phyloP scores from a whole-genome alignment of 2,113 vertebrate genomes.

The Tachysurus fulvidraco region DNA sequence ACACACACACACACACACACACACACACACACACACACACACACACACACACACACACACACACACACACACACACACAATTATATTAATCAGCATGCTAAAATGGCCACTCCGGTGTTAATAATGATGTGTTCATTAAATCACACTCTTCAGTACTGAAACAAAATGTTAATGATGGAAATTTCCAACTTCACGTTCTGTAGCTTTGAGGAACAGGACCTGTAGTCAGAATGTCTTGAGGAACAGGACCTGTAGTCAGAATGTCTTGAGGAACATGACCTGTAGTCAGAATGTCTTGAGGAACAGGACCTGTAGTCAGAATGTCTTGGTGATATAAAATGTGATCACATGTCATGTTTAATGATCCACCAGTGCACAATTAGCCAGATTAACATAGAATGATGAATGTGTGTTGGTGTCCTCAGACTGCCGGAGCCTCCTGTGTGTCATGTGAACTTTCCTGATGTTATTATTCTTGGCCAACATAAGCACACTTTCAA shows the following conservation, averaged over 20 bases:
- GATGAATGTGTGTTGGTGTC: not conserved
- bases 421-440: constrained; percentile 1
- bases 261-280: not conserved
- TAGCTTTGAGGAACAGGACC: not conserved
- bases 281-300: not conserved
- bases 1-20: not conserved
- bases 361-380: not conserved
- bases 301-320: too few relatives aligned
- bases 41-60: not conserved
- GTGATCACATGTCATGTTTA: not conserved
- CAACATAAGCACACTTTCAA: not conserved
- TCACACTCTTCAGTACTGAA: not conserved
- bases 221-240: not conserved
- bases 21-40: constrained; percentile 1
- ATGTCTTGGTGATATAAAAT: not conserved
- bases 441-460: constrained; percentile 6
- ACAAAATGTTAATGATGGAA: not conserved
- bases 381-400: not conserved
- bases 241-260: too few relatives aligned
- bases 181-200: not conserved
- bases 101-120: not conserved
- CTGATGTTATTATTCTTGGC: constrained; percentile 20
- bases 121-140: not conserved
- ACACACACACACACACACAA: not conserved
- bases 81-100: not conserved